phyloP scores from a whole-genome alignment of 1,140 invertebrate species.

The Eurosta solidaginis region DNA sequence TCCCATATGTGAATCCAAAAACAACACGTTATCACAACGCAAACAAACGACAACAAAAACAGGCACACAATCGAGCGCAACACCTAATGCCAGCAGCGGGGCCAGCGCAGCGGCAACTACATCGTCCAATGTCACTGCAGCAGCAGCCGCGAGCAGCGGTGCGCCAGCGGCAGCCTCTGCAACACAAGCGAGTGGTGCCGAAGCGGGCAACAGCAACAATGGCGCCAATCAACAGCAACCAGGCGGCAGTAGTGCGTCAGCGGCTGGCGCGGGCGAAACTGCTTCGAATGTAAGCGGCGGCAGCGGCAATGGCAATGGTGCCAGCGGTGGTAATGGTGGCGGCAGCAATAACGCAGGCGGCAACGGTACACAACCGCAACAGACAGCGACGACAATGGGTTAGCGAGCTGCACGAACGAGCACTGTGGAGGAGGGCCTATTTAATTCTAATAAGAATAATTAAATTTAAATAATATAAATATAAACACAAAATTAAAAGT shows the following conservation, averaged over 20 bases:
- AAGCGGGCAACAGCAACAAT: background rate
- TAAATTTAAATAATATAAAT: conserved; percentile 21
- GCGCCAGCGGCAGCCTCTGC: background rate
- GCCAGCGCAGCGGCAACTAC: conserved; percentile 21
- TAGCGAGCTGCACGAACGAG: conserved; percentile 36
- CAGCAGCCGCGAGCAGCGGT: conserved; percentile 23
- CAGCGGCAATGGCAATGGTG: conserved; percentile 33
- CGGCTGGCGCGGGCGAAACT: conserved; percentile 29
- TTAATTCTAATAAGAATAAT: conserved; percentile 31
- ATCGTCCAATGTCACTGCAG: conserved; percentile 22
- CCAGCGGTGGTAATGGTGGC: background rate
- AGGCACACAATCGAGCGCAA: conserved; percentile 22
- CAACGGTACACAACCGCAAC: conserved; percentile 39
- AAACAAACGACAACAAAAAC: background rate
- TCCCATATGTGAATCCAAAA: background rate
- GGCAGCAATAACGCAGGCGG: conserved; percentile 41
- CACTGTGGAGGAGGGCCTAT: background rate
- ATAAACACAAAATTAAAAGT: background rate
- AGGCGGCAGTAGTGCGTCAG: background rate
- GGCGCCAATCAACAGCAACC: conserved; percentile 2
- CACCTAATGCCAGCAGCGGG: background rate
- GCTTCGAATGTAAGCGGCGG: conserved; percentile 42
- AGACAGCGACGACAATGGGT: conserved; percentile 42
- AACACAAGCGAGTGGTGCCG: conserved; percentile 16
- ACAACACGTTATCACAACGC: background rate